Evolutionary conservation across 2,888 invertebrate species (phyloP).

Genomic region (Eristalinus sepulchralis): DNA sequence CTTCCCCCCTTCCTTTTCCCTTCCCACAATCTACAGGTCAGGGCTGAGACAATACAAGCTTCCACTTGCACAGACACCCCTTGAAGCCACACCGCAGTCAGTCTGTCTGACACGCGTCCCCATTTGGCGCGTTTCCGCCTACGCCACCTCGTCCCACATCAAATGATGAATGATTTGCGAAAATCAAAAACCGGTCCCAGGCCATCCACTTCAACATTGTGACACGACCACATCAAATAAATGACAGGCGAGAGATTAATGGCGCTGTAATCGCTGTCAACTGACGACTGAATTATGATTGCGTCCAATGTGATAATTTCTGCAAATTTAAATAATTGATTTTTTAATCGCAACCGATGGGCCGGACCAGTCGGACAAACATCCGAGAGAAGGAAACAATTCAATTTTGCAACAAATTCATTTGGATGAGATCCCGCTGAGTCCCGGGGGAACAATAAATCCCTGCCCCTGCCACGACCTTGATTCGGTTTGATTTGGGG

Average conservation of each 20-base stretch:
- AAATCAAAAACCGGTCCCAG: not conserved
- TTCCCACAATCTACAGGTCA: not conserved
- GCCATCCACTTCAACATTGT: constrained; percentile 43
- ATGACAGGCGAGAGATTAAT: constrained; percentile 68
- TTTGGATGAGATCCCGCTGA: constrained; percentile 57
- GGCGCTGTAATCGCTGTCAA: constrained; percentile 65
- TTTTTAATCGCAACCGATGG: constrained; percentile 63
- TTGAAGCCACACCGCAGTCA: not conserved
- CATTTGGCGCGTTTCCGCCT: not conserved
- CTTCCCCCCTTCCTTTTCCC: not conserved
- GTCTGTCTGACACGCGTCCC: not conserved
- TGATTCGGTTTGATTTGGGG: constrained; percentile 47
- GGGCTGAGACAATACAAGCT: not conserved
- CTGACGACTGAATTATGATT: constrained; percentile 68
- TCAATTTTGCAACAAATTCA: constrained; percentile 59
- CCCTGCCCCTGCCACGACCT: constrained; percentile 47
- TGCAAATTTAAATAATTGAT: constrained; percentile 65
- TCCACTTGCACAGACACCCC: not conserved
- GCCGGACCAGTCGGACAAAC: not conserved
- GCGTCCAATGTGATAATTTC: constrained; percentile 62
- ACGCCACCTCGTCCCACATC: not conserved
- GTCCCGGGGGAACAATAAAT: constrained; percentile 61
- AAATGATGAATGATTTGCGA: not conserved
- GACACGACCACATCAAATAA: constrained; percentile 65
- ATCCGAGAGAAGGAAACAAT: constrained; percentile 8